Evolutionary conservation across 2,888 invertebrate species (phyloP).

Genomic region (Aethes cnicana): DNA sequence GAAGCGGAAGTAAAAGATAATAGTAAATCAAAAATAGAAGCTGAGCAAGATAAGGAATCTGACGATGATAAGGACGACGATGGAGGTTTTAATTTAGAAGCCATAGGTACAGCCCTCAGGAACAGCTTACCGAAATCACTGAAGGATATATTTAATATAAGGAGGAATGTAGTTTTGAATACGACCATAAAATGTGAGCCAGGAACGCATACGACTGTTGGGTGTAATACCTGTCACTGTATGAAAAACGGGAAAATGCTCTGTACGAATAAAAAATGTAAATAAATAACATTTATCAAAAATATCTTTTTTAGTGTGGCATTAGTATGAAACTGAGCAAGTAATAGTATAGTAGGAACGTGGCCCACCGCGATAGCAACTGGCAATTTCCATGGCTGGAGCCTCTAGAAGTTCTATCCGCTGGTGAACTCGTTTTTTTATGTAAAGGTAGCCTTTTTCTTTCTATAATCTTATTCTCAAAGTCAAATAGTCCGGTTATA

Average conservation of each 20-base stretch:
- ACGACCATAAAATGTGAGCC: constrained; percentile 44
- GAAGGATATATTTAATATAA: background rate
- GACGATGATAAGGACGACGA: too few relatives aligned
- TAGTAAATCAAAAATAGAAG: background rate
- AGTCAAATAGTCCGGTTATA: too few relatives aligned
- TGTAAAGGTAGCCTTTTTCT: too few relatives aligned
- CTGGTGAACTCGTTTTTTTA: too few relatives aligned
- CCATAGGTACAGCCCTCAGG: background rate
- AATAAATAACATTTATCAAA: constrained; percentile 35
- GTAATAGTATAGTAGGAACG: too few relatives aligned
- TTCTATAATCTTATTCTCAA: too few relatives aligned
- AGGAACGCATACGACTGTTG: constrained; percentile 39
- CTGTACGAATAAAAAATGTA: constrained; percentile 55
- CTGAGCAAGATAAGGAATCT: background rate
- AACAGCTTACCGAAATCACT: background rate
- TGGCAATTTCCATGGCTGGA: too few relatives aligned
- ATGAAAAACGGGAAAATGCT: constrained; percentile 57
- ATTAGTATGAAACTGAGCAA: too few relatives aligned
- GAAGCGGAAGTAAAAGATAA: background rate
- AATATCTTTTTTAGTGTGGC: too few relatives aligned
- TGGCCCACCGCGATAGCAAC: too few relatives aligned
- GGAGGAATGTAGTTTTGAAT: constrained; percentile 48
- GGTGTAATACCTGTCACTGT: constrained; percentile 63
- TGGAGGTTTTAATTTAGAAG: too few relatives aligned
- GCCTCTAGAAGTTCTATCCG: too few relatives aligned